Base-by-base conservation (phyloP, 2,113 vertebrate genomes). In the Microcebus lehilahytsara region DNA sequence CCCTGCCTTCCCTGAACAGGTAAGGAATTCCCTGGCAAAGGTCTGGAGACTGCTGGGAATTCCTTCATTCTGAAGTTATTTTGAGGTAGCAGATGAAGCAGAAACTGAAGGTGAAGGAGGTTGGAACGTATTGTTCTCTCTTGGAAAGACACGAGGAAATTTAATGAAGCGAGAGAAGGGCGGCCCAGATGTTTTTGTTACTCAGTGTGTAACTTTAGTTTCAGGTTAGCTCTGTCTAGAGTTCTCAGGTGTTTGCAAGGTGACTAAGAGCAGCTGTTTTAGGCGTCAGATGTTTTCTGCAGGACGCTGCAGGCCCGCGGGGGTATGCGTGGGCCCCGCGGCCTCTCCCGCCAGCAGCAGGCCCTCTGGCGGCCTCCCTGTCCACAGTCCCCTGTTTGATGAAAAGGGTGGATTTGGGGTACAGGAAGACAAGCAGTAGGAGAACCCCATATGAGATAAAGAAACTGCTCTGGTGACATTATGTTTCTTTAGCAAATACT, bases 121-220 rank as follows among this genome's bases (percentile, higher is more conserved):
- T 67, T 89, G 97, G 96, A 95, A 32, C n/a, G 58, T 23, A 93
- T 72, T 95, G 97, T 97, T 96, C 93, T 96, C 94, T 95, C 97
- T 94, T 91, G 46, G 95, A 96, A 98, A 96, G 97, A 77, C 89
- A 94, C 81, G 88, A 98, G 96, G 96, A 97, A 96, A 89, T 93
- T 94, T 60, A 25, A 96, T 84, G 92, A 89, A 93, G 95, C 91
- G 84, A 25, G 16, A 97, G 93, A 85, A 79, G 80, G 49, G 93
- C 88, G 86, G 81, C 96, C 94, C 97, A 66, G 79, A 60, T 94
- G 90, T 91, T 97, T 96, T 87, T 93, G 92, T 64, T 64, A 87
- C 86, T 92, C 53, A 89, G 88, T 80, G 77, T 90, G 69, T 40
- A 20, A 66, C 95, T 91, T 91, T 88, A 72, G 91, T 92, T 97